Evolutionary conservation across 1,140 invertebrate species (phyloP).

Genomic region (Hylyphantes graminicola): DNA sequence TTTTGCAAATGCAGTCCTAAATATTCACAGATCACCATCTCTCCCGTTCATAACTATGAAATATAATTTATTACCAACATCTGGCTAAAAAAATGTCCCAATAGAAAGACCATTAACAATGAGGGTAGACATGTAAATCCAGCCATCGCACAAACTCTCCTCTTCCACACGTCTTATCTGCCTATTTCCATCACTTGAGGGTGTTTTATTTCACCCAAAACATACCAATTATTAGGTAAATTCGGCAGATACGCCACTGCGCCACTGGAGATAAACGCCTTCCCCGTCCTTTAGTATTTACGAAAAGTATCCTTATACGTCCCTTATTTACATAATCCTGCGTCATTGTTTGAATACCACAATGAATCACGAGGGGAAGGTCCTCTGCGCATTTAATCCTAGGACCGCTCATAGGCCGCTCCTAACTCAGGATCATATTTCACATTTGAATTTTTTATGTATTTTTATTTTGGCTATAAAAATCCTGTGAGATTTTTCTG

Average conservation of each 20-base stretch:
- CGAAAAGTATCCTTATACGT: slow-evolving; percentile 32
- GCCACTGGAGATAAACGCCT: slow-evolving; percentile 2
- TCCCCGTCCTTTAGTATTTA: slow-evolving; percentile 36
- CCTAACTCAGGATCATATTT: too few relatives aligned
- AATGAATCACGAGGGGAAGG: slow-evolving; percentile 36
- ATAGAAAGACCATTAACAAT: too few relatives aligned
- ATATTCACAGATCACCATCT: too few relatives aligned
- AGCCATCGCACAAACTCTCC: not conserved
- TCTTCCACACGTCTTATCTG: not conserved
- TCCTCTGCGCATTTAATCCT: not conserved
- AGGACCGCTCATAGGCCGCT: not conserved
- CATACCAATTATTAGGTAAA: slow-evolving; percentile 43
- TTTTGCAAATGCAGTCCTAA: too few relatives aligned
- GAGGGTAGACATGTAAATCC: too few relatives aligned
- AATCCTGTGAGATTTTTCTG: too few relatives aligned
- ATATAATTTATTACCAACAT: too few relatives aligned
- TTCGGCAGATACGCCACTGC: slow-evolving; percentile 10
- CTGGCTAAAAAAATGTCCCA: too few relatives aligned
- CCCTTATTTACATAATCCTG: slow-evolving; percentile 54
- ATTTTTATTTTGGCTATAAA: too few relatives aligned
- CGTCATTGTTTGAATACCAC: slow-evolving; percentile 50
- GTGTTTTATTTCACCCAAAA: slow-evolving; percentile 30
- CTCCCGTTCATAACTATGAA: too few relatives aligned
- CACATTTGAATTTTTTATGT: too few relatives aligned
- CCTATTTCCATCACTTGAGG: not conserved